Conservation (phyloP, 2,113 vertebrate species). For the Hypocryptadius cinnamomeus region DNA sequence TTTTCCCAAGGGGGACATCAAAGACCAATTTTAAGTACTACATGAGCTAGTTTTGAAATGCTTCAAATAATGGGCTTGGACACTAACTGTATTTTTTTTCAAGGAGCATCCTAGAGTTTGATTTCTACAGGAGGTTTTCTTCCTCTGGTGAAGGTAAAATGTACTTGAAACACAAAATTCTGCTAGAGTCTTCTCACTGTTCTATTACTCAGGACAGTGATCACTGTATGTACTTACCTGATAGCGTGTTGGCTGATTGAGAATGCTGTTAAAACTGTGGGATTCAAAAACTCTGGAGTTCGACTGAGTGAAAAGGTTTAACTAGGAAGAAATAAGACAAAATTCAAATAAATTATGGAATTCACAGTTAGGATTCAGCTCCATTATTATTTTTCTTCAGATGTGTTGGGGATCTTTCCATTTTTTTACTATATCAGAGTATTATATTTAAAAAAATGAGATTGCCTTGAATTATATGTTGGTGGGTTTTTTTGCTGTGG, state of each 20-base stretch:
- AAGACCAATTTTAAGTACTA: not conserved
- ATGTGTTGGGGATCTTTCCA: not conserved
- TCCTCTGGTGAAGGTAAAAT: not conserved
- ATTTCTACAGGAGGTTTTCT: not conserved
- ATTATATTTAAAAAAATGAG: not conserved
- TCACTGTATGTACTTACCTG: constrained; percentile 69
- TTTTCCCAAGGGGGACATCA: not conserved
- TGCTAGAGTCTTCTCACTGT: not conserved
- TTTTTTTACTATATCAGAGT: not conserved
- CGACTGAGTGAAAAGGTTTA: constrained; percentile 84
- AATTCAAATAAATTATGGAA: constrained; percentile 40
- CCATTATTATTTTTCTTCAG: not conserved
- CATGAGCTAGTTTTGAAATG: not conserved
- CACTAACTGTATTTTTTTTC: not conserved
- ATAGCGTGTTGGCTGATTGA: constrained; percentile 85
- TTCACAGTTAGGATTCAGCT: not conserved
- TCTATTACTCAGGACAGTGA: not conserved
- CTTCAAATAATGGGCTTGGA: not conserved
- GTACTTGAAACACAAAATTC: not conserved
- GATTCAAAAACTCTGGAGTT: constrained; percentile 83
- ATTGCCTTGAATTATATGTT: not conserved
- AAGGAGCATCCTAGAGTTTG: not conserved
- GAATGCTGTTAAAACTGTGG: constrained; percentile 87
- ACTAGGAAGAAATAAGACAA: constrained; percentile 72
- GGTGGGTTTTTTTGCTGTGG: not conserved